Base-by-base conservation (phyloP, 2,113 vertebrate species). In the Calyptommatus sinebrachiatus region DNA sequence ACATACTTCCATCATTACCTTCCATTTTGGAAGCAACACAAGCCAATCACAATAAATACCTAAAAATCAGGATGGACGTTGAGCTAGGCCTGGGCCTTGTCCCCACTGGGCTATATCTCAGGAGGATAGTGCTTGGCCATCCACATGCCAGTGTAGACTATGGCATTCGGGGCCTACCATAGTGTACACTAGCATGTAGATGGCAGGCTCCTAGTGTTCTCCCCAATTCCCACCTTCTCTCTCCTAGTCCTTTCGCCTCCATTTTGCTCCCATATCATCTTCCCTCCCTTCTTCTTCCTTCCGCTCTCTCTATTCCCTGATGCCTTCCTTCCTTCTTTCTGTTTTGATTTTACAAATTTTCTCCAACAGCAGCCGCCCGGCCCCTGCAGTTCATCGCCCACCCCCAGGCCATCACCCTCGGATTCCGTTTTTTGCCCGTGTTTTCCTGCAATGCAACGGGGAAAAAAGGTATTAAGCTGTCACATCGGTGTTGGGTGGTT, bases 401-500 rank as follows among this genome's bases (percentile, higher is more conserved):
- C 48, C 21, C 53, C 67, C 7, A 50, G 11, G 48, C 48, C 48
- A n/a, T n/a, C n/a, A n/a, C n/a, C n/a, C n/a, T n/a, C n/a, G n/a
- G n/a, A n/a, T n/a, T n/a, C n/a, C n/a, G n/a, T n/a, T n/a, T n/a
- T n/a, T n/a, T n/a, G n/a, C n/a, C n/a, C n/a, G n/a, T n/a, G n/a
- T n/a, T n/a, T n/a, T n/a, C n/a, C n/a, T n/a, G n/a, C n/a, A n/a
- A n/a, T n/a, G n/a, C n/a, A n/a, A n/a, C n/a, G n/a, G n/a, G n/a
- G n/a, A n/a, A n/a, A 72, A 72, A 71, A 20, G 60, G 78, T 69
- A 80, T 74, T 68, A 68, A 57, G 79, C 73, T 45, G 79, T 68
- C 79, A 74, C 29, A 8, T 53, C 14, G 71, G 24, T 18, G 60
- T 10, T 48, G 77, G 68, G 74, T n/a, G 41, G 26, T 67, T 66